Base-by-base conservation (phyloP, 2,888 invertebrate genomes). In the Cyrtodaria siliqua region DNA sequence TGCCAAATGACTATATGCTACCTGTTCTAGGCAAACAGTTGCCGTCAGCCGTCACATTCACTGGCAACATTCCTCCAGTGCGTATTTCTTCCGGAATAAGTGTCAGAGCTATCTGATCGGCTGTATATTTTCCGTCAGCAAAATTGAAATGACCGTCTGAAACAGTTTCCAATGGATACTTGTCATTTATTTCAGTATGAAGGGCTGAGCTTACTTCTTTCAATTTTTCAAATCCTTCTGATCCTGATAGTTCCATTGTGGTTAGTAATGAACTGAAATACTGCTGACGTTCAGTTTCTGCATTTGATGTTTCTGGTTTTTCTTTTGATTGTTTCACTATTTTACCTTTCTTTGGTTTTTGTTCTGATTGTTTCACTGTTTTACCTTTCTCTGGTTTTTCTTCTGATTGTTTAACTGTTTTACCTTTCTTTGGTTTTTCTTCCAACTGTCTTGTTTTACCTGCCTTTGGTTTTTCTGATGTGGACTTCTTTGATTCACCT, bases 71-170 rank as follows among this genome's bases (percentile, higher is more conserved):
- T 49, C 57, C 57, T 56, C 47, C 47, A 47, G 26, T 67, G 20
- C 57, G 18, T 16, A 57, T 57, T 57, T 57, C 55, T 55, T 67
- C 47, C 29, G 67, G 68, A 59, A 60, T 60, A 60, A 60, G 68
- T 68, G 60, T 60, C 59, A 52, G 60, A 60, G 68, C 68, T 47
- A 68, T 60, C 50, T 68, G 50, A 52, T 68, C n/a, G n/a, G n/a
- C n/a, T n/a, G n/a, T n/a, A n/a, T n/a, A n/a, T n/a, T n/a, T n/a
- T n/a, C n/a, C n/a, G n/a, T n/a, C n/a, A n/a, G n/a, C n/a, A n/a
- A n/a, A n/a, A n/a, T n/a, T n/a, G n/a, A n/a, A n/a, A n/a, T n/a
- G n/a, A n/a, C n/a, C n/a, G n/a, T n/a, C n/a, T n/a, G n/a, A n/a
- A n/a, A n/a, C n/a, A n/a, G n/a, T n/a, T n/a, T n/a, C n/a, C n/a